Evolutionary conservation across 2,113 vertebrate genomes (phyloP).

Genomic region (Crotophaga sulcirostris): DNA sequence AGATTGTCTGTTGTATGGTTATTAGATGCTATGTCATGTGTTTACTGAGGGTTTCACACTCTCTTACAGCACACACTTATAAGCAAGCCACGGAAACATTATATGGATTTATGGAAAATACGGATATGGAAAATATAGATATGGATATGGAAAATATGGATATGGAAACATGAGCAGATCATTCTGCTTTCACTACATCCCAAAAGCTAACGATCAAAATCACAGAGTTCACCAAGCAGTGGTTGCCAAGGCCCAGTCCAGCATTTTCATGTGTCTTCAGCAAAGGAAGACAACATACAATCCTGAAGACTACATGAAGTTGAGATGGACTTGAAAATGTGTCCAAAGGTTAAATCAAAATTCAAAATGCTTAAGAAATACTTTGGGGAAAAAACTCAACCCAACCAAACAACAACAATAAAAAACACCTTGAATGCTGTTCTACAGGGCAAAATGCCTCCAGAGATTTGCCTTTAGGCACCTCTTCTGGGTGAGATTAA

Average conservation of each 20-base stretch:
- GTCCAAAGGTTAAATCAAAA: not conserved
- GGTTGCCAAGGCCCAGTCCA: not conserved
- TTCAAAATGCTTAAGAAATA: not conserved
- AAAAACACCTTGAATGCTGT: not conserved
- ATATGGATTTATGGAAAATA: not conserved
- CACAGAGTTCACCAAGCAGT: not conserved
- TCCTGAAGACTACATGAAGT: not conserved
- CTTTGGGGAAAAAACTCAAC: fast-evolving
- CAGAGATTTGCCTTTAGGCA: not conserved
- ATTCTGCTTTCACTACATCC: not conserved
- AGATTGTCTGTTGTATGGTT: not conserved
- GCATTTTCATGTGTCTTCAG: not conserved
- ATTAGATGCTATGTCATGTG: not conserved
- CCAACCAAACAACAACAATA: not conserved
- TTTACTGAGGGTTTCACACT: not conserved
- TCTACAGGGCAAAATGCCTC: not conserved
- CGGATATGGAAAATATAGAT: too few relatives aligned
- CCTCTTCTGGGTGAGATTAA: not conserved
- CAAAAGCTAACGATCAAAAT: not conserved
- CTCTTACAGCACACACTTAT: not conserved
- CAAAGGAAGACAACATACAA: not conserved
- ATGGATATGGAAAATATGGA: too few relatives aligned
- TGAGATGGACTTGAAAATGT: not conserved
- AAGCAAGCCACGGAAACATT: not conserved
- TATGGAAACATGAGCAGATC: fast-evolving